phyloP scores from a whole-genome alignment of 1,140 invertebrate genomes.

The Protaetia brevitarsis region DNA sequence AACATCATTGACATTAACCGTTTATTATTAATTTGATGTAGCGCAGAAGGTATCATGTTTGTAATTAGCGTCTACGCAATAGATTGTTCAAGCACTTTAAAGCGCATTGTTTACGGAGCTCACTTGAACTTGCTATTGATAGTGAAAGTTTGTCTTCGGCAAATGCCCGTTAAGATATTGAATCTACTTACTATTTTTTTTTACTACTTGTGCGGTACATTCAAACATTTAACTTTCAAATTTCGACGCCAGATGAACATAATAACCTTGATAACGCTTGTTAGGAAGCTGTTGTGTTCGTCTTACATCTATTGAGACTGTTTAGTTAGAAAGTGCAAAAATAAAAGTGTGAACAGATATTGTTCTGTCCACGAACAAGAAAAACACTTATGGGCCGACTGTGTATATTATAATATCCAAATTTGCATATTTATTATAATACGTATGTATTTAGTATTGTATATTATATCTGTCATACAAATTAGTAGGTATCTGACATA shows the following conservation, averaged over 20 bases:
- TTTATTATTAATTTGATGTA: neutral
- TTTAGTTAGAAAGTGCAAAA: neutral
- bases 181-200: neutral
- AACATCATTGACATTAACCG: neutral
- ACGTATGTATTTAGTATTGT: too few species aligned
- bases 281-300: neutral
- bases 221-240: neutral
- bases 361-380: too few species aligned
- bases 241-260: neutral
- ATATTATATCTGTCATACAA: too few species aligned
- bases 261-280: neutral
- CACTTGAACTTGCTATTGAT: constrained; percentile 16
- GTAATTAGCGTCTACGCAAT: neutral
- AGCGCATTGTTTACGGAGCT: neutral
- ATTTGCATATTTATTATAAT: too few species aligned
- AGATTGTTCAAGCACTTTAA: neutral
- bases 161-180: neutral
- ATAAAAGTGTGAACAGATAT: neutral
- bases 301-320: neutral
- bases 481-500: too few species aligned
- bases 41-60: neutral
- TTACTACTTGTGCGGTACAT: neutral
- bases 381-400: too few species aligned
- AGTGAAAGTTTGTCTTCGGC: constrained; percentile 1
- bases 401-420: too few species aligned